Evolutionary conservation across 1,140 invertebrate genomes (phyloP).

Genomic region (Hyphantria cunea): DNA sequence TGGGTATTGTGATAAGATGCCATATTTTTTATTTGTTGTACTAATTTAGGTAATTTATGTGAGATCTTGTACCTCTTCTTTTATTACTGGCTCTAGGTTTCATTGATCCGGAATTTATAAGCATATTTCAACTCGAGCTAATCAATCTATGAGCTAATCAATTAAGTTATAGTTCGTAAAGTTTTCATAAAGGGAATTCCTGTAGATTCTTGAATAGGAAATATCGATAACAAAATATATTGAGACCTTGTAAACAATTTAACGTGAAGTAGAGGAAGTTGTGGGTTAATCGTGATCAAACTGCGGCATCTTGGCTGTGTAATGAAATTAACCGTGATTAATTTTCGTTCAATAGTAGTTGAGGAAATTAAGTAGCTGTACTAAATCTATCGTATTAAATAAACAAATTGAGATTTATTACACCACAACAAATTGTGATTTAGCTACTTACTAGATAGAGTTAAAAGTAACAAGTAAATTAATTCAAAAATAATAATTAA

Average conservation of each 20-base stretch:
- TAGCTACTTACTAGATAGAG: too few species aligned
- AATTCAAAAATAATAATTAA: too few species aligned
- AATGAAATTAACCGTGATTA: neutral
- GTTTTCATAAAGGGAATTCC: constrained; percentile 14
- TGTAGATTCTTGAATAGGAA: constrained; percentile 13
- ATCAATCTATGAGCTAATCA: neutral
- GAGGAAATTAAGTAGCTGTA: neutral
- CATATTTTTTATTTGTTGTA: too few species aligned
- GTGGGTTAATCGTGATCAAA: neutral
- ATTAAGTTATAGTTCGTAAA: too few species aligned
- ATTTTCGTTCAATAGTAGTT: too few species aligned
- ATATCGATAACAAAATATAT: constrained; percentile 1
- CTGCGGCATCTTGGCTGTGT: neutral
- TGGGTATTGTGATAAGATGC: too few species aligned
- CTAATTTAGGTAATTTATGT: too few species aligned
- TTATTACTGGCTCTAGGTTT: too few species aligned
- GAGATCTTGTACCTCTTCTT: too few species aligned
- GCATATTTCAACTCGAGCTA: constrained; percentile 11
- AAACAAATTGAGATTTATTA: too few species aligned
- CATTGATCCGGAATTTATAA: constrained; percentile 4
- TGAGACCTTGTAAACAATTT: constrained; percentile 15
- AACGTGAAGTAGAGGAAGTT: neutral
- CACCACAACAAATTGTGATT: too few species aligned
- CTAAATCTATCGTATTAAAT: neutral
- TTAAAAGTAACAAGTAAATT: too few species aligned